Evolutionary conservation across 2,888 invertebrate species (phyloP).

Genomic region (Cryptocephalus moraei): DNA sequence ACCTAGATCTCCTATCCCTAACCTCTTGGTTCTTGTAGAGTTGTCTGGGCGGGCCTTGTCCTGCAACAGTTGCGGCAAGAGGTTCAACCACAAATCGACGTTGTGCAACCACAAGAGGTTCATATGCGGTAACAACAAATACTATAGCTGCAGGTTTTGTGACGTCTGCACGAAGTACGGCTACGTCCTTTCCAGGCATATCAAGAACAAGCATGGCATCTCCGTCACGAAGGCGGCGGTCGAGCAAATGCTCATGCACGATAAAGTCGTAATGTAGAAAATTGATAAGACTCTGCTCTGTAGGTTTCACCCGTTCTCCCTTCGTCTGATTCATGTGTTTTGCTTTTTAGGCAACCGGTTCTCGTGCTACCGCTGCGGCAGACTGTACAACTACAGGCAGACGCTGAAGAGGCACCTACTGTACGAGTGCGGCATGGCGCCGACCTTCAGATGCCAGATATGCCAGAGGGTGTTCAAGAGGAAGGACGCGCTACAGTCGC

Average conservation of each 20-base stretch:
- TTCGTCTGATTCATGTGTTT: too few relatives aligned
- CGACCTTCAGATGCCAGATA: slow-evolving; percentile 20
- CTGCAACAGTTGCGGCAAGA: slow-evolving; percentile 52
- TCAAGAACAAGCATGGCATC: not conserved
- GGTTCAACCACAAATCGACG: slow-evolving; percentile 30
- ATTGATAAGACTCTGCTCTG: too few relatives aligned
- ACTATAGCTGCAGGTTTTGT: slow-evolving; percentile 23
- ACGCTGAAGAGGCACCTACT: slow-evolving; percentile 17
- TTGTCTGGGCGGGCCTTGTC: too few relatives aligned
- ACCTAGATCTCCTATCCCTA: too few relatives aligned
- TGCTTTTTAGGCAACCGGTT: not conserved
- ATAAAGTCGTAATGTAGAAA: too few relatives aligned
- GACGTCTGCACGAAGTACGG: slow-evolving; percentile 23
- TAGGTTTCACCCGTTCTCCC: too few relatives aligned
- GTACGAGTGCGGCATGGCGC: slow-evolving; percentile 20
- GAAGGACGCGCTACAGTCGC: too few relatives aligned
- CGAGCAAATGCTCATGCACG: too few relatives aligned
- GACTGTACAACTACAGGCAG: slow-evolving; percentile 29
- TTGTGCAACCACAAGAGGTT: not conserved
- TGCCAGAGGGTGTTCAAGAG: too few relatives aligned
- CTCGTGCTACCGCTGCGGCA: slow-evolving; percentile 38
- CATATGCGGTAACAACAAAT: not conserved
- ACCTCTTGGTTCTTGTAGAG: too few relatives aligned
- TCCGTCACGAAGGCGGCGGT: not conserved
- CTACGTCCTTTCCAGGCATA: slow-evolving; percentile 25